These are phyloP conservation scores for Saguinus midas DNA, from an alignment of 2,113 vertebrate genomes.

Conservation along the genomic window DNA sequence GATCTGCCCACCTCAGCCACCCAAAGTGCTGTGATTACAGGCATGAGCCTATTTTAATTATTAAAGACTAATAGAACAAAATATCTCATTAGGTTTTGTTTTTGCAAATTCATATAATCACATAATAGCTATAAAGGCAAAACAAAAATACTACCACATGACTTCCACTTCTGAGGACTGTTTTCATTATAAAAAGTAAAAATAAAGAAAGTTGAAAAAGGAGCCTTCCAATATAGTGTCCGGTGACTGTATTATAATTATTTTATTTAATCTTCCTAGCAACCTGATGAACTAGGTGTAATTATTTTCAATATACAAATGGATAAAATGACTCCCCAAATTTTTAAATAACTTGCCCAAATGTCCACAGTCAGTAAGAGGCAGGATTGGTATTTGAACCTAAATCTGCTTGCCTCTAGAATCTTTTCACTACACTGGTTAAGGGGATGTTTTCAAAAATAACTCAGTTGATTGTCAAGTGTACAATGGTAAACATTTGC, in stretches of 20 bases:
- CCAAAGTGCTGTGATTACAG: no score
- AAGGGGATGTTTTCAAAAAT: not conserved
- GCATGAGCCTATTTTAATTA: not conserved
- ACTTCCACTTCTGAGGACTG: not conserved
- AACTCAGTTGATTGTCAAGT: not conserved
- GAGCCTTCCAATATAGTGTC: not conserved
- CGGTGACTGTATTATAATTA: not conserved
- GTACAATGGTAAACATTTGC: not conserved
- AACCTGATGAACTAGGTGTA: not conserved
- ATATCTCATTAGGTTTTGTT: not conserved
- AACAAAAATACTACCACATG: not conserved
- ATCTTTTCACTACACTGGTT: not conserved
- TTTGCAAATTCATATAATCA: not conserved
- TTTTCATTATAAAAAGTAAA: not conserved
- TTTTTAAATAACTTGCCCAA: slow-evolving; percentile 10
- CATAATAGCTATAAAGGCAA: not conserved
- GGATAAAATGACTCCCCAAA: not conserved
- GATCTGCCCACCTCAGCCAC: no score
- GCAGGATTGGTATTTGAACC: not conserved
- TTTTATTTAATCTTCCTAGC: slow-evolving; percentile 14
- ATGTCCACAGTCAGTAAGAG: not conserved
- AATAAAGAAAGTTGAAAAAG: not conserved
- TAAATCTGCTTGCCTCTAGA: not conserved
- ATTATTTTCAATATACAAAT: slow-evolving; percentile 40
- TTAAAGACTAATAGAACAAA: not conserved